Evolutionary conservation across 2,113 vertebrate species (phyloP).

Genomic region (Piprites chloris): DNA sequence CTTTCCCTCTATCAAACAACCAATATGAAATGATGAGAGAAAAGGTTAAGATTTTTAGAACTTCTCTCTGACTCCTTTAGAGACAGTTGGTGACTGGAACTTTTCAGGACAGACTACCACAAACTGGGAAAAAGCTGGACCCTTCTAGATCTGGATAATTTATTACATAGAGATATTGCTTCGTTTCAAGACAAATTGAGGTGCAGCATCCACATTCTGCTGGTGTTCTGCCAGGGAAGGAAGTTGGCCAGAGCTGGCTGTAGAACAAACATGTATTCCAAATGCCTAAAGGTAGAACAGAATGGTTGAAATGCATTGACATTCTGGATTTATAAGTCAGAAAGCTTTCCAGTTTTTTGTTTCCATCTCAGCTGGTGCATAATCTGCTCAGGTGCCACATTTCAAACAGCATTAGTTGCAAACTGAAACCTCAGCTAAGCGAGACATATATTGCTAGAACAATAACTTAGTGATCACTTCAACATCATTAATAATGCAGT

Average conservation of each 20-base stretch:
- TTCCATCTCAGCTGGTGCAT: not conserved
- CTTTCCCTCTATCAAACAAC: not conserved
- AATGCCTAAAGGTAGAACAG: not conserved
- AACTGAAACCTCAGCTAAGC: not conserved
- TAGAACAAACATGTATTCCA: not conserved
- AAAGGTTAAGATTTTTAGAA: not conserved
- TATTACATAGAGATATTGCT: not conserved
- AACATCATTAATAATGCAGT: slow-evolving; percentile 37
- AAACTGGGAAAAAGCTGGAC: not conserved
- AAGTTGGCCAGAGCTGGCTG: not conserved
- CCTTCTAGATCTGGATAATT: not conserved
- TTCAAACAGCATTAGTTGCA: not conserved
- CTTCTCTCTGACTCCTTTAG: not conserved
- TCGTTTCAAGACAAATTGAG: not conserved
- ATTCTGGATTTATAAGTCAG: not conserved
- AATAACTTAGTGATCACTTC: slow-evolving; percentile 12
- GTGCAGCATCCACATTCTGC: not conserved
- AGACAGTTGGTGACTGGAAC: not conserved
- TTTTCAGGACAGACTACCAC: not conserved
- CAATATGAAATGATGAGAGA: not conserved
- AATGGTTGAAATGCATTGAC: not conserved
- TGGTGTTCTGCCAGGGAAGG: not conserved
- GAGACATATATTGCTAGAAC: not conserved
- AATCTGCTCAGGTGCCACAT: not conserved
- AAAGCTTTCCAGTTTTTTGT: not conserved